Evolutionary conservation across 2,113 vertebrate genomes (phyloP).

Genomic region (Prinia subflava): DNA sequence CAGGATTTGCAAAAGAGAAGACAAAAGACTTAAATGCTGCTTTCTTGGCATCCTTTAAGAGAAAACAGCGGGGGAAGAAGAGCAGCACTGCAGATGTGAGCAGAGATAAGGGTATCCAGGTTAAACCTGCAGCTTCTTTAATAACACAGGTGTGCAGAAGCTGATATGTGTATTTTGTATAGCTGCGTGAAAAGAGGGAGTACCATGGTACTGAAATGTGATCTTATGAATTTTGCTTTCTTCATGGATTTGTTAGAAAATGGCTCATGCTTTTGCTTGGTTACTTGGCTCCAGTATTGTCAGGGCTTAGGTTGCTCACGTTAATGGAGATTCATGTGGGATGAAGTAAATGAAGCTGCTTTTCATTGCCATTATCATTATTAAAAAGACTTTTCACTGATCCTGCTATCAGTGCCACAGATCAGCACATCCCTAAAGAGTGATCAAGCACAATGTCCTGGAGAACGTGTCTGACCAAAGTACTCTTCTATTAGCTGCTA

Average conservation of each 20-base stretch:
- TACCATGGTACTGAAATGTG: not conserved
- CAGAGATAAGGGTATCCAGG: not conserved
- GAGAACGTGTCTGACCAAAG: not conserved
- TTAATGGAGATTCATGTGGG: conserved; percentile 14
- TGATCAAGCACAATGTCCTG: not conserved
- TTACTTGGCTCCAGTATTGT: not conserved
- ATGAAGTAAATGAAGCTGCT: conserved; percentile 16
- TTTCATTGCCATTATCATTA: not conserved
- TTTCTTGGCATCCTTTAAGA: conserved; percentile 40
- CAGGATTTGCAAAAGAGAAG: conserved; percentile 8
- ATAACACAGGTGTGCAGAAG: not conserved
- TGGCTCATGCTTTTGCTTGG: not conserved
- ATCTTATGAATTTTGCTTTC: conserved; percentile 4
- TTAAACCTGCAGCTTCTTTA: conserved; percentile 4
- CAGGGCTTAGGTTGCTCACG: not conserved
- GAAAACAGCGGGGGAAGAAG: not conserved
- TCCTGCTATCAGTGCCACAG: not conserved
- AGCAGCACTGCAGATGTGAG: conserved; percentile 20
- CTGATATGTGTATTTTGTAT: not conserved
- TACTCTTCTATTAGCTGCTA: not conserved
- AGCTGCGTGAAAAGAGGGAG: not conserved
- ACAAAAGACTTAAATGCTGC: conserved; percentile 51
- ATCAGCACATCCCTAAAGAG: not conserved
- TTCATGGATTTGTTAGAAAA: not conserved
- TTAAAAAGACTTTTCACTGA: not conserved